Conservation (phyloP, 2,888 invertebrate species). For the Arctia plantaginis region DNA sequence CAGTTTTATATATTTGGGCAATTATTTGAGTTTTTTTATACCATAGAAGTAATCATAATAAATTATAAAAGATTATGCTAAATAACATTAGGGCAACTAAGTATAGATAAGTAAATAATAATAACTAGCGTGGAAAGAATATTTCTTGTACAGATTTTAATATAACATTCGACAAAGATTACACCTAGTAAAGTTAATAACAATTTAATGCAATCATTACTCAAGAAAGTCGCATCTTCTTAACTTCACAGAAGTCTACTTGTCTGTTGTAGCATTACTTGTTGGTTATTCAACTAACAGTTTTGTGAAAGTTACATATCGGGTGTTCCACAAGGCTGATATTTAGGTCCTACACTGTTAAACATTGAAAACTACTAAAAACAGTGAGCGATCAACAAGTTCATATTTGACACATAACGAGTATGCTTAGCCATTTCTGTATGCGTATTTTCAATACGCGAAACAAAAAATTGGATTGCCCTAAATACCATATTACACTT, state of each 20-base stretch:
- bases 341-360: background rate
- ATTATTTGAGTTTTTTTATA: background rate
- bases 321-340: background rate
- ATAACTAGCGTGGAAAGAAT: no score
- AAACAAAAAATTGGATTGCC: no score
- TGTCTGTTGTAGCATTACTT: background rate
- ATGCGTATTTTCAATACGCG: no score
- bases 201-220: background rate
- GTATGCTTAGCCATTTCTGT: no score
- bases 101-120: no score
- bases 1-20: background rate
- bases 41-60: background rate
- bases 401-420: no score
- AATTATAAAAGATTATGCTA: background rate
- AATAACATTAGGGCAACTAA: background rate
- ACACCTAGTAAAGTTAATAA: background rate
- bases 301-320: background rate
- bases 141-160: background rate
- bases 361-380: background rate
- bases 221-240: background rate
- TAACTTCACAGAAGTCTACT: background rate
- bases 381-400: no score
- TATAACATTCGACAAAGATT: background rate
- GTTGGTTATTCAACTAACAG: background rate
- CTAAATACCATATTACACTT: no score